Evolutionary conservation across 2,888 invertebrate genomes (phyloP).

Genomic region (Teleogryllus oceanicus): DNA sequence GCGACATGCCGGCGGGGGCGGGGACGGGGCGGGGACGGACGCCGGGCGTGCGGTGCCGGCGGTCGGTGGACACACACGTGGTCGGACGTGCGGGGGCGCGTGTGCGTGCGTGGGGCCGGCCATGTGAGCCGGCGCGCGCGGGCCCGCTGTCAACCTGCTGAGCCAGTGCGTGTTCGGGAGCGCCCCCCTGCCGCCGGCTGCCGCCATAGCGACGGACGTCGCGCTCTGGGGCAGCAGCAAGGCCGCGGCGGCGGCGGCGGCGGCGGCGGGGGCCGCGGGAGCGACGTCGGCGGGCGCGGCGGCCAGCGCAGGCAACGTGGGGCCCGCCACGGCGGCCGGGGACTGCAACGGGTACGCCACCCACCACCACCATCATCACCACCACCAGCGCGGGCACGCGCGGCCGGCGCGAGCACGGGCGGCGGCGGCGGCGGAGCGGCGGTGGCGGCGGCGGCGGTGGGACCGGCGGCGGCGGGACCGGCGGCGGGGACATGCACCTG

Average conservation of each 20-base stretch:
- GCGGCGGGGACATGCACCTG: slow-evolving; percentile 47
- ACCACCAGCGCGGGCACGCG: neutral
- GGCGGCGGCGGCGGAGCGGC: slow-evolving; percentile 22
- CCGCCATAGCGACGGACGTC: slow-evolving; percentile 39
- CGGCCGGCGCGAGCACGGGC: slow-evolving; percentile 26
- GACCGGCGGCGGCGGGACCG: neutral
- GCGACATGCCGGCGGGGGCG: neutral
- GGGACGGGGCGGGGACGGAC: neutral
- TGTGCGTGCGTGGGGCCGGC: neutral
- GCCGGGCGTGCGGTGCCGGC: neutral
- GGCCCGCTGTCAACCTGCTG: neutral
- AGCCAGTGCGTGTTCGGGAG: slow-evolving; percentile 18
- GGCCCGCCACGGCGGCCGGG: slow-evolving; percentile 27
- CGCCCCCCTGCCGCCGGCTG: slow-evolving; percentile 11
- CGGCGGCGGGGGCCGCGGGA: slow-evolving; percentile 28
- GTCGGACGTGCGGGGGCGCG: neutral
- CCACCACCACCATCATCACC: slow-evolving; percentile 40
- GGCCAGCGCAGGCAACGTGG: neutral
- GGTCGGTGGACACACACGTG: neutral
- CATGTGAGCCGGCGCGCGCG: slow-evolving; percentile 11
- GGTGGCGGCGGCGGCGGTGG: slow-evolving; percentile 22
- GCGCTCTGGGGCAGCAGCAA: slow-evolving; percentile 37
- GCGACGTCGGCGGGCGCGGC: slow-evolving; percentile 25
- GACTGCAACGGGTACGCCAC: slow-evolving; percentile 53
- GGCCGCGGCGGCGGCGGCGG: slow-evolving; percentile 25